Conservation (phyloP, 2,797 vertebrate genomes). For the Sebastes trivittatus region DNA sequence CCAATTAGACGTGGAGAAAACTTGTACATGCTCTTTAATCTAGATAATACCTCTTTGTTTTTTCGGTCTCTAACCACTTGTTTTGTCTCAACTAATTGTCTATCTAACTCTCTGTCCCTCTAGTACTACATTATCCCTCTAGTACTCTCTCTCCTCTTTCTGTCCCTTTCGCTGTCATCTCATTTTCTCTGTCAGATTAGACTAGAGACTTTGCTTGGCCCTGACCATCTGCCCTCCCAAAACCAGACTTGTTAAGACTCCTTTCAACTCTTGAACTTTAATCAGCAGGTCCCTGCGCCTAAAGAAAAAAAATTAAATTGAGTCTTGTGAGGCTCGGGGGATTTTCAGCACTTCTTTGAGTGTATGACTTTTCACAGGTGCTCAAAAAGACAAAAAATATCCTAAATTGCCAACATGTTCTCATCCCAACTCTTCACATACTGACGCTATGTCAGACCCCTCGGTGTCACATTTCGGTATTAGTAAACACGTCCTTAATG, state of each 20-base stretch:
- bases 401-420: no score
- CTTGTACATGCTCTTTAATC: not conserved
- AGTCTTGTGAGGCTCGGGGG: not conserved
- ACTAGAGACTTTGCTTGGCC: conserved; percentile 19
- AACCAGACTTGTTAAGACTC: conserved; percentile 7
- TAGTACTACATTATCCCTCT: not conserved
- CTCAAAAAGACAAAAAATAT: not conserved
- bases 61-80: not conserved
- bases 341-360: not conserved
- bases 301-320: not conserved
- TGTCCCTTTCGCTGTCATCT: not conserved
- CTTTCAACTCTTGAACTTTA: not conserved
- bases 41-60: not conserved
- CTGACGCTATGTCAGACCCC: no score
- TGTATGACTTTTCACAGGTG: not conserved
- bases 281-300: not conserved
- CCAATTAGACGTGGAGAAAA: not conserved
- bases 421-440: no score
- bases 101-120: not conserved
- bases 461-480: no score
- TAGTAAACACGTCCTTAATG: no score
- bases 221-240: conserved; percentile 37
- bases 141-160: not conserved
- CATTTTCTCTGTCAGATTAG: conserved; percentile 30
- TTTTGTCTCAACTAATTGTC: not conserved